Conservation (phyloP, 2,113 vertebrate genomes). For the Garra rufa region DNA sequence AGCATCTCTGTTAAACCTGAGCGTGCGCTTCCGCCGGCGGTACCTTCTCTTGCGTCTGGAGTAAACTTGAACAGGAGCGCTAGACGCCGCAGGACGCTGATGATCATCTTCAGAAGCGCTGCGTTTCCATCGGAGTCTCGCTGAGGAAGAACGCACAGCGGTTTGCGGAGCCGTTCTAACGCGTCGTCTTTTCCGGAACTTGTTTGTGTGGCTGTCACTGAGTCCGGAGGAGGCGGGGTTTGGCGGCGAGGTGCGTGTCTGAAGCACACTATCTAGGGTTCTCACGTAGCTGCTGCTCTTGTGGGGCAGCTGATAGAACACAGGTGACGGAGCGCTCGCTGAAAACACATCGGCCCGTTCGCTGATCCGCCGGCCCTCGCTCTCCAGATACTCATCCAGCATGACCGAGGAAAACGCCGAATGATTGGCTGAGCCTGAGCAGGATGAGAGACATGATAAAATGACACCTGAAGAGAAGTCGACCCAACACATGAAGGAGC, state of each 20-base stretch:
- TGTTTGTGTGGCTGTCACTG: neutral
- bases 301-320: constrained; percentile 88
- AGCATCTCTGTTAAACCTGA: constrained; percentile 52
- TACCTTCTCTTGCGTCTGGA: neutral
- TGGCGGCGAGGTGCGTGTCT: constrained; percentile 74
- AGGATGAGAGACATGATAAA: neutral
- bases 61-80: no score
- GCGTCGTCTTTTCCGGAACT: neutral
- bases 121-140: neutral
- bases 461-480: no score
- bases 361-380: constrained; percentile 89
- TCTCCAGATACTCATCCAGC: constrained; percentile 94
- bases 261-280: constrained; percentile 90
- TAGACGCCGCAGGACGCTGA: neutral
- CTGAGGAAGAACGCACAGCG: neutral
- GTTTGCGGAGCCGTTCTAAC: neutral
- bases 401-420: constrained; percentile 95
- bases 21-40: neutral
- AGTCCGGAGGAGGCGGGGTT: no score
- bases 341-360: constrained; percentile 86
- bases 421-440: constrained; percentile 83
- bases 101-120: neutral
- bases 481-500: neutral
- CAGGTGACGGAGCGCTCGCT: constrained; percentile 74
- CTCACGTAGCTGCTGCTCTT: constrained; percentile 95